Evolutionary conservation across 2,113 vertebrate species (phyloP).

Genomic region (Ochotona curzoniae): DNA sequence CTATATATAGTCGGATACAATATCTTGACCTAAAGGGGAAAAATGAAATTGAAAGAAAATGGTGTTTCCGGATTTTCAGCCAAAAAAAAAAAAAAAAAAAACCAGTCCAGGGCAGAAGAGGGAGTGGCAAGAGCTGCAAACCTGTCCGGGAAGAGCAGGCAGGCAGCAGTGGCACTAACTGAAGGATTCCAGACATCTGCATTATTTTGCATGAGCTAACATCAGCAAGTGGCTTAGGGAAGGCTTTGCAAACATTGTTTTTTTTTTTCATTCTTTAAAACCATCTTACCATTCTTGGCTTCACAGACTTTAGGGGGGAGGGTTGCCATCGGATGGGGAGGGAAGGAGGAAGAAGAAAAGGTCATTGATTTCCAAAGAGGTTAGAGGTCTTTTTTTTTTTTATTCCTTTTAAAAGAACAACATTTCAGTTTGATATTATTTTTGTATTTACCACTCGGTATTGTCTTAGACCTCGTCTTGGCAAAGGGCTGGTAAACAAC

Average conservation of each 20-base stretch:
- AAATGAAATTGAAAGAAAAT: conserved; percentile 85
- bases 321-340: neutral
- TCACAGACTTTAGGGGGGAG: conserved; percentile 29
- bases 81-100: too few relatives aligned
- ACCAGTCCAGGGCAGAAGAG: conserved; percentile 71
- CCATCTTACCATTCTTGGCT: conserved; percentile 72
- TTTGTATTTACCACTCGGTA: conserved; percentile 89
- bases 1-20: conserved; percentile 81
- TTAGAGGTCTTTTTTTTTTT: conserved; percentile 76
- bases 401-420: conserved; percentile 83
- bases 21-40: conserved; percentile 85
- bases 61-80: conserved; percentile 81
- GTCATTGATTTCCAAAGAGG: conserved; percentile 84
- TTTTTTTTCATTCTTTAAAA: conserved; percentile 60
- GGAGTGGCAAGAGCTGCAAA: conserved; percentile 70
- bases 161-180: conserved; percentile 83
- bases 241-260: conserved; percentile 80
- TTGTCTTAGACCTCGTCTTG: conserved; percentile 93
- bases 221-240: conserved; percentile 83
- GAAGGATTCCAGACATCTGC: conserved; percentile 86
- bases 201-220: conserved; percentile 84
- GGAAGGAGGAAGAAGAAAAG: conserved; percentile 70
- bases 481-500: conserved; percentile 91
- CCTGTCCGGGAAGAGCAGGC: conserved; percentile 73
- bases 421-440: conserved; percentile 90